Percentiles rank a stretch among this genome's conserved stretches.
Conservation (phyloP, 2,113 vertebrate species). For the Serinus canaria region DNA sequence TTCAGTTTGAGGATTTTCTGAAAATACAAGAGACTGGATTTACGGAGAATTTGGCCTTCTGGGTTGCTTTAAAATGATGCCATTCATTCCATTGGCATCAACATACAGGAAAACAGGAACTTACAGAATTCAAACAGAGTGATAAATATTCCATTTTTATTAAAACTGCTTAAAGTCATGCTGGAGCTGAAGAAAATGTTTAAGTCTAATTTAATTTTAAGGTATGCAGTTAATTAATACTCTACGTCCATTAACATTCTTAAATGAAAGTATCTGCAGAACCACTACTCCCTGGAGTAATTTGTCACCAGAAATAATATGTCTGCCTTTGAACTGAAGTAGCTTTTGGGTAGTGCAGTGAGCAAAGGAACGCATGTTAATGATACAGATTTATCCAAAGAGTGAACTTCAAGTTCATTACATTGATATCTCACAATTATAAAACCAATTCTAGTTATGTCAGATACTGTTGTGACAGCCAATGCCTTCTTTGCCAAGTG, state of each 20-base stretch:
- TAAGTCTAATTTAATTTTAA: constrained; percentile 16
- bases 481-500: neutral
- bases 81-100: neutral
- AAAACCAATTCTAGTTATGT: neutral
- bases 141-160: neutral
- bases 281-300: neutral
- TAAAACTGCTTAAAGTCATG: neutral
- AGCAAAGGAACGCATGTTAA: neutral
- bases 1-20: neutral
- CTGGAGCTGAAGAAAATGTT: neutral
- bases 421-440: neutral
- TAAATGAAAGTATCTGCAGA: neutral
- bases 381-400: neutral
- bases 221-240: constrained; percentile 29
- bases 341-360: neutral
- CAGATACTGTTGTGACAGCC: neutral
- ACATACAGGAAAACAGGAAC: neutral
- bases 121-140: neutral
- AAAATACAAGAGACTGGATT: neutral
- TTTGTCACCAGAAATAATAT: neutral
- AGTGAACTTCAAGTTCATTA: neutral
- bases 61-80: neutral
- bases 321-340: neutral
- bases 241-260: neutral
- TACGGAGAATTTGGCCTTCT: neutral